Conservation (phyloP, 1,140 invertebrate genomes). For the Zaprionus ornatus region DNA sequence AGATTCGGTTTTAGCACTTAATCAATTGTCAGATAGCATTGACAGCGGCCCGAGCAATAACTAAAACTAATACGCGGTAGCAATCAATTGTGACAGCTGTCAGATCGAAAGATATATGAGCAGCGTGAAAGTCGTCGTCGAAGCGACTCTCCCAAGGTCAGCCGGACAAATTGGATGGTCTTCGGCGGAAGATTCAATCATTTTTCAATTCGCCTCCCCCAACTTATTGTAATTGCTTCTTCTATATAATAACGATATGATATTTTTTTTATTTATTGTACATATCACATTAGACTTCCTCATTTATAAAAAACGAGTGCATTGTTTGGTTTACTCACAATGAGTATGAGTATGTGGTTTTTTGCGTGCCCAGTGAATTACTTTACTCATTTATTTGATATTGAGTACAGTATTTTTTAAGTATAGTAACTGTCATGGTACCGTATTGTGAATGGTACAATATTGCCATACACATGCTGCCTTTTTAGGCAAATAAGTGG, state of each 20-base stretch:
- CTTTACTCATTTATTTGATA: too few species aligned
- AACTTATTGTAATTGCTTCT: not conserved
- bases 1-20: constrained; percentile 43
- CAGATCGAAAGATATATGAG: constrained; percentile 47
- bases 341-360: too few species aligned
- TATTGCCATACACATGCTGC: too few species aligned
- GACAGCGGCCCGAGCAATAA: constrained; percentile 40
- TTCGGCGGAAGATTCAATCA: not conserved
- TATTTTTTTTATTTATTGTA: too few species aligned
- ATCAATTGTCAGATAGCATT: constrained; percentile 42
- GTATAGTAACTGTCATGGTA: too few species aligned
- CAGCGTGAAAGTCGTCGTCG: not conserved
- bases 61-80: constrained; percentile 38
- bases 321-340: too few species aligned
- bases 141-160: constrained; percentile 17
- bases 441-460: too few species aligned
- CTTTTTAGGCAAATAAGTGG: too few species aligned
- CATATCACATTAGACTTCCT: not conserved
- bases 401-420: too few species aligned
- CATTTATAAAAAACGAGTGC: too few species aligned
- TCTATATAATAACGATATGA: not conserved
- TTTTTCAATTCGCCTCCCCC: not conserved
- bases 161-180: constrained; percentile 19
- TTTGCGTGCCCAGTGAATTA: too few species aligned
- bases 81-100: constrained; percentile 49